These are phyloP conservation scores for Diachasma alloeum DNA, from an alignment of 1,140 invertebrate genomes.

Conservation along the genomic window DNA sequence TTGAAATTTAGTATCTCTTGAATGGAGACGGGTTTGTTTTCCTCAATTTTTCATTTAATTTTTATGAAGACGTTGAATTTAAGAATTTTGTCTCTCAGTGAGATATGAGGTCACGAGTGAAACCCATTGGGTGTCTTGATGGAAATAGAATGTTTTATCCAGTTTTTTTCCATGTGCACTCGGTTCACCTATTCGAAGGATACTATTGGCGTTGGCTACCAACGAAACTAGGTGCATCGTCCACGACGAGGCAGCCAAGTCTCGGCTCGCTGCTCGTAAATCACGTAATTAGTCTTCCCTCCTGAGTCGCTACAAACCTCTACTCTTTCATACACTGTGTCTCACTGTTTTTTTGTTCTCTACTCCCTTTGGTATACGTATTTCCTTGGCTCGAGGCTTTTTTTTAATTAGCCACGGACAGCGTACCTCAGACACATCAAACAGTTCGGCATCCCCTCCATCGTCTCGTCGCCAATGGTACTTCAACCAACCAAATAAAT, in stretches of 20 bases:
- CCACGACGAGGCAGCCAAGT: constrained; percentile 15
- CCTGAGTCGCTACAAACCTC: background rate
- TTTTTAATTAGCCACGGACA: constrained; percentile 1
- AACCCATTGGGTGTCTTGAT: background rate
- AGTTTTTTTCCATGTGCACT: background rate
- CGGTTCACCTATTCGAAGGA: background rate
- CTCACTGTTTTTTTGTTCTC: background rate
- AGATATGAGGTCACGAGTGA: background rate
- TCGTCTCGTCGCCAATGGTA: background rate
- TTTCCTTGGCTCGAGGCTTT: background rate
- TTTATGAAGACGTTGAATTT: background rate
- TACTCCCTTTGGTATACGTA: background rate
- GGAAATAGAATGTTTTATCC: background rate
- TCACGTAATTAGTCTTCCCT: constrained; percentile 28
- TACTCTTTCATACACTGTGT: background rate
- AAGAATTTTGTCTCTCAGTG: background rate
- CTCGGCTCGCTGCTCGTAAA: constrained; percentile 26
- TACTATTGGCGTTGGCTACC: background rate
- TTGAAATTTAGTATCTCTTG: background rate
- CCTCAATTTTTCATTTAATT: background rate
- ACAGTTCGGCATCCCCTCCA: background rate
- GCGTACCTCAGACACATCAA: background rate
- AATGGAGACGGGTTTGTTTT: background rate
- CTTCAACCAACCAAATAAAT: background rate
- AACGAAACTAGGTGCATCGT: constrained; percentile 6